Conservation (phyloP, 2,113 vertebrate genomes). For the Proterorhinus semilunaris region DNA sequence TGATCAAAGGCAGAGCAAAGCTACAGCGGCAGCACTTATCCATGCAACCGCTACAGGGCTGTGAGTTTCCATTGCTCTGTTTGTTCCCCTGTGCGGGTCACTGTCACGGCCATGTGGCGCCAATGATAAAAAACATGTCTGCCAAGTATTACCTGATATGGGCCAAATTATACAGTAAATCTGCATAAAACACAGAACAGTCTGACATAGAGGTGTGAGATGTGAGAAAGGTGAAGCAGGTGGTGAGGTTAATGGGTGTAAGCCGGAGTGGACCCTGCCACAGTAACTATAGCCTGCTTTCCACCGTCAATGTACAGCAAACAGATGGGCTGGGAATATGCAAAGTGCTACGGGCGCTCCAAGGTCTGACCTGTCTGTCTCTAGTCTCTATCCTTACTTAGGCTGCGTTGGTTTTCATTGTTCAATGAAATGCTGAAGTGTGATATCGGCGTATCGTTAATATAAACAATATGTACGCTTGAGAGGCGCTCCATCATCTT, state of each 20-base stretch:
- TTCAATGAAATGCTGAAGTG: no score
- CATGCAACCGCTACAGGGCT: slow-evolving; percentile 9
- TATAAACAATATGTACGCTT: no score
- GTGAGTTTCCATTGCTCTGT: slow-evolving; percentile 42
- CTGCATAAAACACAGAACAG: background rate
- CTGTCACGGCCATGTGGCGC: background rate
- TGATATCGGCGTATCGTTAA: no score
- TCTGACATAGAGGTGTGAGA: background rate
- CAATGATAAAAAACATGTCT: slow-evolving; percentile 31
- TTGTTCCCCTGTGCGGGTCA: slow-evolving; percentile 8
- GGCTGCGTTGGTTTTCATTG: background rate
- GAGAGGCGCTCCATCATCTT: no score
- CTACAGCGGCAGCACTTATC: slow-evolving; percentile 5
- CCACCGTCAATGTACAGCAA: slow-evolving; percentile 18
- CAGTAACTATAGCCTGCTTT: slow-evolving; percentile 15
- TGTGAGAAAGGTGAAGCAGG: slow-evolving; percentile 17
- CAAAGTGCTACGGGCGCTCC: slow-evolving; percentile 16
- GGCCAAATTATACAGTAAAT: background rate
- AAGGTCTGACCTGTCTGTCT: slow-evolving; percentile 20
- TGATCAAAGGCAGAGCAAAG: slow-evolving; percentile 12
- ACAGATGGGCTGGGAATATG: slow-evolving; percentile 35
- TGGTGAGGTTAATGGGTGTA: slow-evolving; percentile 18
- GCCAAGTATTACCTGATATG: slow-evolving; percentile 17
- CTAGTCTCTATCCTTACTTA: background rate
- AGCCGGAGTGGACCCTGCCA: slow-evolving; percentile 8